These are phyloP conservation scores for Siniperca knerii DNA, from an alignment of 2,113 vertebrate species.

Conservation along the genomic window DNA sequence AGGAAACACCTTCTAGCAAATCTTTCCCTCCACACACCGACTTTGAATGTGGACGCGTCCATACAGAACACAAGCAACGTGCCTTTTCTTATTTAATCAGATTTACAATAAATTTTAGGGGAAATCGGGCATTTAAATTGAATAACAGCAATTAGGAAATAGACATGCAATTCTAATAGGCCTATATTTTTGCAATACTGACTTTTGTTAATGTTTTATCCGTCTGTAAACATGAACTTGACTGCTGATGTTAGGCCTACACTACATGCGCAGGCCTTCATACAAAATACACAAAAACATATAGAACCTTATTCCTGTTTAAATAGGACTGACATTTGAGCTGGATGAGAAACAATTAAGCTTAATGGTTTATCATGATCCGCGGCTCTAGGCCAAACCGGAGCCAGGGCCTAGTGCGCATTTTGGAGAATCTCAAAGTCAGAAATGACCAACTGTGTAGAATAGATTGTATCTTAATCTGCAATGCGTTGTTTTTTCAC, in stretches of 20 bases:
- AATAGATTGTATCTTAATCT: not conserved
- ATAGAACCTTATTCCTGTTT: conserved; percentile 16
- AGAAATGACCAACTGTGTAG: not conserved
- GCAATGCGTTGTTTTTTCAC: not conserved
- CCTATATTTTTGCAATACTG: not conserved
- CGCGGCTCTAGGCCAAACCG: not conserved
- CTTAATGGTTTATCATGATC: not conserved
- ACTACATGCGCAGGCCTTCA: conserved; percentile 29
- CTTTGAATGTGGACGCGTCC: conserved; percentile 25
- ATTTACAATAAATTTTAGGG: conserved; percentile 16
- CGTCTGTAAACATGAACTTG: conserved; percentile 76
- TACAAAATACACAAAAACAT: conserved; percentile 30
- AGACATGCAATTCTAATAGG: conserved; percentile 59
- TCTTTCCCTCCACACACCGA: not conserved
- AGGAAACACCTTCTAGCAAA: not conserved
- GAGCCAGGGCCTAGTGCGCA: conserved; percentile 25
- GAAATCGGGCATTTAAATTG: conserved; percentile 21
- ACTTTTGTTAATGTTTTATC: conserved; percentile 15
- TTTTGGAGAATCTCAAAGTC: conserved; percentile 25
- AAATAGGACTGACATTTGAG: conserved; percentile 10
- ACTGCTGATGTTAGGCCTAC: conserved; percentile 44
- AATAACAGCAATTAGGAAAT: conserved; percentile 30
- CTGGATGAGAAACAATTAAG: not conserved
- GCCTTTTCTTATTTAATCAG: not conserved
- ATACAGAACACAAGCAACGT: not conserved